Evolutionary conservation across 2,797 vertebrate species (phyloP).

Genomic region (Potorous gilbertii): DNA sequence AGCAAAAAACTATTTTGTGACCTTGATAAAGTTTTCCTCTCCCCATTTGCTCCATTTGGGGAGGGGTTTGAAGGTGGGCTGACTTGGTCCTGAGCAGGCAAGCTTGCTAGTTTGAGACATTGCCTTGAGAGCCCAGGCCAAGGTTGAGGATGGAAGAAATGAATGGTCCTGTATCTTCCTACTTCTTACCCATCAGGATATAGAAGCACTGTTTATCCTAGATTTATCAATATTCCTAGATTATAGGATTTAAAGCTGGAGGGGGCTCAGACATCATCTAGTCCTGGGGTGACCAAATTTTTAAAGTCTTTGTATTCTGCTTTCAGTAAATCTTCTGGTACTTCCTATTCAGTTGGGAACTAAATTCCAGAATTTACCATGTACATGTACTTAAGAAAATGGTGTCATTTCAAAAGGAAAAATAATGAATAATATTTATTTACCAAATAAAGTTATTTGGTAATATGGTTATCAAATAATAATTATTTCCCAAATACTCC

Average conservation of each 20-base stretch:
- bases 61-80: fast-evolving
- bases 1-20: conserved; percentile 43
- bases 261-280: neutral
- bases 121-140: neutral
- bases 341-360: neutral
- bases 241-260: neutral
- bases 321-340: neutral
- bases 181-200: neutral
- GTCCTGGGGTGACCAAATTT: neutral
- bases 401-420: neutral
- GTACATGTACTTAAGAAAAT: neutral
- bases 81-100: neutral
- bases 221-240: neutral
- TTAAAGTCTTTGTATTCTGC: neutral
- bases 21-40: neutral
- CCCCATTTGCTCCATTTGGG: neutral
- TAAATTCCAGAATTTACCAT: neutral
- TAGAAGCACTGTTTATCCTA: neutral
- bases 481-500: neutral
- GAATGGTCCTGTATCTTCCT: neutral
- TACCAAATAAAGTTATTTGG: neutral
- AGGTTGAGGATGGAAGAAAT: neutral
- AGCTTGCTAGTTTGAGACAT: neutral
- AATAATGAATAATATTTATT: neutral
- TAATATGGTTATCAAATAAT: neutral